Evolutionary conservation across 1,140 invertebrate species (phyloP).

Genomic region (Panagrolaimus sp.): DNA sequence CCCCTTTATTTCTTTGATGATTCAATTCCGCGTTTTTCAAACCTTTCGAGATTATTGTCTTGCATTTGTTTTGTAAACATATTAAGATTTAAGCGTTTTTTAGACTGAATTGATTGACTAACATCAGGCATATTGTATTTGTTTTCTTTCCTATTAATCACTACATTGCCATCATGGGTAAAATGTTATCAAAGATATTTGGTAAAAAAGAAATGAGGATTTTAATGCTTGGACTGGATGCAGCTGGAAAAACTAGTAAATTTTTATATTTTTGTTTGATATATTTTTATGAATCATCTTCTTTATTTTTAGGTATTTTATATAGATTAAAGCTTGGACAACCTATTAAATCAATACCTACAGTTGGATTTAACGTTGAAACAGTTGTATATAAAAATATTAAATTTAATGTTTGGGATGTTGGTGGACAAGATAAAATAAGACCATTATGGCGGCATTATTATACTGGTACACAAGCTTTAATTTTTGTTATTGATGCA

Average conservation of each 20-base stretch:
- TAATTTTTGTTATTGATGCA: constrained; percentile 64
- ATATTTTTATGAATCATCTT: too few species aligned
- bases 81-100: too few species aligned
- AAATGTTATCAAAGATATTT: constrained; percentile 97
- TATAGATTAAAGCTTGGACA: constrained; percentile 95
- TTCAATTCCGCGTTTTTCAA: too few species aligned
- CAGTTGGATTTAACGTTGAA: constrained; percentile 99
- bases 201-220: constrained; percentile 99
- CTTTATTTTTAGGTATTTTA: constrained; percentile 72
- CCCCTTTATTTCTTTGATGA: too few species aligned
- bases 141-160: too few species aligned
- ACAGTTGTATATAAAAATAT: constrained; percentile 99
- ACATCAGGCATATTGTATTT: too few species aligned
- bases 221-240: constrained; percentile 95
- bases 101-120: too few species aligned
- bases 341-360: constrained; percentile 93
- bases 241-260: constrained; percentile 92
- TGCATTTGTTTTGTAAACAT: too few species aligned
- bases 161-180: constrained; percentile 72
- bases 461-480: constrained; percentile 63
- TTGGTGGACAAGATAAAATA: constrained; percentile 99
- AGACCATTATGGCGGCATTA: constrained; percentile 76
- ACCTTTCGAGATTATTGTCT: too few species aligned
- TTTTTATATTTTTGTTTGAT: too few species aligned
- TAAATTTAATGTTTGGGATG: constrained; percentile 98